Conservation (phyloP, 2,888 invertebrate species). For the Doris montereyensis region DNA sequence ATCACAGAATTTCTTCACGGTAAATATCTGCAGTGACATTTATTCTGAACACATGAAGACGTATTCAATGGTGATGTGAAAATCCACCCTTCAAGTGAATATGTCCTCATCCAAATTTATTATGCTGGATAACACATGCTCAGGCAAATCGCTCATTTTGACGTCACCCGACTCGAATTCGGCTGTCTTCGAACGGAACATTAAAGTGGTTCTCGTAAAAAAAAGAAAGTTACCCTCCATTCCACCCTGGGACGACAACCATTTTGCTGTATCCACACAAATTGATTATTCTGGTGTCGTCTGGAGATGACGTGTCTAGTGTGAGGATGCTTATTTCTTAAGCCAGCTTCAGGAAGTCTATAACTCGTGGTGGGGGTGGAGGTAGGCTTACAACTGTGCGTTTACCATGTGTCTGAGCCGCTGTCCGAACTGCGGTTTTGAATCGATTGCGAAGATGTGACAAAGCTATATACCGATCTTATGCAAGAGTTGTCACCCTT, state of each 20-base stretch:
- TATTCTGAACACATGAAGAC: neutral
- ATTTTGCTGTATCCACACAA: neutral
- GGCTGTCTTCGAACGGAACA: conserved; percentile 11
- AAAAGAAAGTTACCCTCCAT: neutral
- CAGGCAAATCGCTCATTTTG: neutral
- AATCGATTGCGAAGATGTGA: too few relatives aligned
- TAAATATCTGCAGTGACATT: conserved; percentile 1
- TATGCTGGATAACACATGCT: conserved; percentile 11
- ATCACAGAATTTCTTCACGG: neutral
- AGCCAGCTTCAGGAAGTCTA: too few relatives aligned
- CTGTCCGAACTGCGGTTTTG: too few relatives aligned
- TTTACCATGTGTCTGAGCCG: too few relatives aligned
- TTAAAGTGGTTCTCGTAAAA: neutral
- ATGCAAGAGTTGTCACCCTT: too few relatives aligned
- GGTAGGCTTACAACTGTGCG: too few relatives aligned
- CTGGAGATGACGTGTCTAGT: too few relatives aligned
- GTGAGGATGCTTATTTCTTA: too few relatives aligned
- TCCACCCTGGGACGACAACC: neutral
- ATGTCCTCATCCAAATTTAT: conserved; percentile 4
- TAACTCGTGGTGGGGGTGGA: too few relatives aligned
- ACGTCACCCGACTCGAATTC: neutral
- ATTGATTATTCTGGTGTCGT: conserved; percentile 3
- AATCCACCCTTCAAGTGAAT: conserved; percentile 8
- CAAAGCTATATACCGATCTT: too few relatives aligned
- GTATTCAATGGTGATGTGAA: neutral